phyloP scores from a whole-genome alignment of 2,888 invertebrate species.

The Smittia sp. region DNA sequence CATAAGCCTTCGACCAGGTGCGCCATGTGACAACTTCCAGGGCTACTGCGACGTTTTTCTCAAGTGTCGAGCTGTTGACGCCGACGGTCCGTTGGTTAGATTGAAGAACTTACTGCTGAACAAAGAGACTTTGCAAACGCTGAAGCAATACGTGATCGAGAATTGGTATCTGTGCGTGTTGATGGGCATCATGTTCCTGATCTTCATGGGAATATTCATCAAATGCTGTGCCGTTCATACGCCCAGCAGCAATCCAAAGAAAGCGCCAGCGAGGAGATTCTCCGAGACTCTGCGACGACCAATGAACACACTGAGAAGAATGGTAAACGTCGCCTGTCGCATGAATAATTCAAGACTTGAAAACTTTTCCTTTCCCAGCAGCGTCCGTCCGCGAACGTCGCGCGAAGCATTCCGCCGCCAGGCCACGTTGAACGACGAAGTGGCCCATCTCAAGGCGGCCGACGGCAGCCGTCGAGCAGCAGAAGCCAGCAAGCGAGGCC shows the following conservation, averaged over 20 bases:
- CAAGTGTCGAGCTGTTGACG: slow-evolving; percentile 97
- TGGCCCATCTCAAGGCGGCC: background rate
- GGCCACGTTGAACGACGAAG: slow-evolving; percentile 21
- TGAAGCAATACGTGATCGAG: slow-evolving; percentile 92
- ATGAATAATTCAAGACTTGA: background rate
- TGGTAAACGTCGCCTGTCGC: slow-evolving; percentile 59
- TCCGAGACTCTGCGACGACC: slow-evolving; percentile 88
- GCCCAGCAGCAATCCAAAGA: slow-evolving; percentile 97
- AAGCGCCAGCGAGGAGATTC: slow-evolving; percentile 89
- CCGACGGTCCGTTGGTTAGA: slow-evolving; percentile 94
- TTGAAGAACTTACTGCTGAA: slow-evolving; percentile 94
- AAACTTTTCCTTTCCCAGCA: background rate
- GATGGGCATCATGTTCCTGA: slow-evolving; percentile 85
- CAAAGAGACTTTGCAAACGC: slow-evolving; percentile 79
- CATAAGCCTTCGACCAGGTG: slow-evolving; percentile 87
- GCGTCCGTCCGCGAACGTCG: slow-evolving; percentile 31
- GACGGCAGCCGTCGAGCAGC: slow-evolving; percentile 7
- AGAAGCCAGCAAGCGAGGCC: slow-evolving; percentile 5
- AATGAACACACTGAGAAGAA: slow-evolving; percentile 85
- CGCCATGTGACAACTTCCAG: slow-evolving; percentile 98
- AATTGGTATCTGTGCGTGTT: slow-evolving; percentile 95
- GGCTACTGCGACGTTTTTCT: slow-evolving; percentile 99
- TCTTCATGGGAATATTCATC: slow-evolving; percentile 97
- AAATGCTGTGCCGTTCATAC: slow-evolving; percentile 99
- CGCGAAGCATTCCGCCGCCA: slow-evolving; percentile 31